Base-by-base conservation (phyloP, 2,797 vertebrate species). In the Meda fulgida region DNA sequence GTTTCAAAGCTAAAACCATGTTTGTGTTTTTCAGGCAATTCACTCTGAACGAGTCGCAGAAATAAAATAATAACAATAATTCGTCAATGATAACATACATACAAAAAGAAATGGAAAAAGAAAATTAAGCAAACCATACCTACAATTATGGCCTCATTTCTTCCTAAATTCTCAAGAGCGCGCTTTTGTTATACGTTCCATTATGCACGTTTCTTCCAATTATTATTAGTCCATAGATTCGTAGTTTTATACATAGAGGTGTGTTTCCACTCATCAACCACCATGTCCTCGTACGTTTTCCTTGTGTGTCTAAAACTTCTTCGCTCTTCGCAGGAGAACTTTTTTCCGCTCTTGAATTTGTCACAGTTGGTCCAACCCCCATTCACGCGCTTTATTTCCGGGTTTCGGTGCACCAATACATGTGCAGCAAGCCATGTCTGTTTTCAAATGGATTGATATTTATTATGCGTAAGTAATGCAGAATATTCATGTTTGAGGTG, bases 311-410 rank as follows among this genome's bases (percentile, higher is more conserved):
- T 21, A 36, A 19, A 65, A 83, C 73, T 65, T 78, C 29, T 34
- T 84, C 51, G 26, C 72, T 40, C 60, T 65, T 77, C 36, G 5
- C 48, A 76, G 53, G 58, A 48, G 58, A 38, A 78, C 48, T 14
- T 16, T 76, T 84, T 80, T 83, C 71, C 85, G 72, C 53, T 84
- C 70, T 69, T 34, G 77, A 51, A 21, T 48, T 55, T 81, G 76
- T 46, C 36, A 40, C 63, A 70, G 80, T 87, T 70, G 79, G 58
- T 80, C 85, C 82, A 73, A 86, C 86, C 86, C 86, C 84, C 73
- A 48, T 58, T 43, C 4, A 21, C 67, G 69, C 29, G 31, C 86
- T 80, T 76, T 76, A 88, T 88, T 92, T 92, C 92, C 92, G 91
- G 91, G 90, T 91, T 81, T 70, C 23, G 46, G 18, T 78, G 65